These are phyloP conservation scores for Hedychridium roseum DNA, from an alignment of 2,888 invertebrate genomes.

Conservation along the genomic window DNA sequence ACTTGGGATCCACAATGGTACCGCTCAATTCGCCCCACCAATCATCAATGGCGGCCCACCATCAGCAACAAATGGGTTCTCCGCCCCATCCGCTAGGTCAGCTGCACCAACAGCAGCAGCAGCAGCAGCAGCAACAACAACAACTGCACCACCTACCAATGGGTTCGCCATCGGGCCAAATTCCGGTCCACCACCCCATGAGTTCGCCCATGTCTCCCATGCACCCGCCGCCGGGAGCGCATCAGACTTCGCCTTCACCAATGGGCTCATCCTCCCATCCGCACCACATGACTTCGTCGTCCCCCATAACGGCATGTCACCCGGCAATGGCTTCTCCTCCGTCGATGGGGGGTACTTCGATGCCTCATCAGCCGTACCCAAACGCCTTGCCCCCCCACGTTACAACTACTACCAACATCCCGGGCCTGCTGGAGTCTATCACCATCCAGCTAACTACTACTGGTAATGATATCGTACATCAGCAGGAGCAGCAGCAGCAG, in stretches of 20 bases:
- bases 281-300: slow-evolving; percentile 61
- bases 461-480: slow-evolving; percentile 71
- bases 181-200: slow-evolving; percentile 57
- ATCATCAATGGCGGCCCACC: slow-evolving; percentile 47
- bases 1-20: slow-evolving; percentile 52
- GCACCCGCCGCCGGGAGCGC: slow-evolving; percentile 49
- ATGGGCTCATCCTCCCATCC: slow-evolving; percentile 53
- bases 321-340: slow-evolving; percentile 55
- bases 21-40: slow-evolving; percentile 66
- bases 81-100: slow-evolving; percentile 69
- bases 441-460: slow-evolving; percentile 77
- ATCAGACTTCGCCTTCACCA: slow-evolving; percentile 59
- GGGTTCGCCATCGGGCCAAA: slow-evolving; percentile 65
- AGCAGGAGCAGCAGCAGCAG: slow-evolving; percentile 63
- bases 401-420: slow-evolving; percentile 72
- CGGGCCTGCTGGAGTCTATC: slow-evolving; percentile 61
- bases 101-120: slow-evolving; percentile 65
- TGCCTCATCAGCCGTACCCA: slow-evolving; percentile 73
- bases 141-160: slow-evolving; percentile 66
- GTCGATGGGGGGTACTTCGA: slow-evolving; percentile 60
- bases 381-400: slow-evolving; percentile 88
- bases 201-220: slow-evolving; percentile 58
- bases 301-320: slow-evolving; percentile 63
- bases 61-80: slow-evolving; percentile 66
- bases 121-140: slow-evolving; percentile 69